Percentiles rank a stretch among this genome's conserved stretches.
Evolutionary conservation across 2,888 invertebrate species (phyloP).

Genomic region (Elysia crispata): DNA sequence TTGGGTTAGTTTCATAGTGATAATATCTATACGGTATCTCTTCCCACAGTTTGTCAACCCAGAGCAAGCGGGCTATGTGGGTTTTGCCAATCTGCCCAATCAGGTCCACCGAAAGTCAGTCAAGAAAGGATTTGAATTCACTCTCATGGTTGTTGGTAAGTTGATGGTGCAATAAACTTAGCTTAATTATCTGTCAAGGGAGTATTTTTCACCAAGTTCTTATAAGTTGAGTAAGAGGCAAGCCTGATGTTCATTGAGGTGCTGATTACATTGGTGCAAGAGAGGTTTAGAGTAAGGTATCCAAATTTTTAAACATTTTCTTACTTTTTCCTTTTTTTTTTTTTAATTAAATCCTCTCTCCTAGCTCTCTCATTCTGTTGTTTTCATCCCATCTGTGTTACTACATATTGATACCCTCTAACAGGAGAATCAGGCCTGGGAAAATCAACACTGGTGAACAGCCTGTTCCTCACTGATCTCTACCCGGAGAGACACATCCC

Average conservation of each 20-base stretch:
- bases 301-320: background rate
- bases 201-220: too few species aligned
- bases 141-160: slow-evolving; percentile 93
- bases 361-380: background rate
- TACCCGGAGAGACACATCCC: slow-evolving; percentile 85
- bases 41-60: slow-evolving; percentile 77
- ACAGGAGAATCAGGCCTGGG: slow-evolving; percentile 93
- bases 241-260: too few species aligned
- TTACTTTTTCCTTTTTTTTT: background rate
- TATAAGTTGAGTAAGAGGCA: too few species aligned
- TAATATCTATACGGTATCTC: too few species aligned
- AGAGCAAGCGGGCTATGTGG: slow-evolving; percentile 83
- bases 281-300: too few species aligned
- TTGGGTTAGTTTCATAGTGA: too few species aligned
- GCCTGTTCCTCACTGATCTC: slow-evolving; percentile 88
- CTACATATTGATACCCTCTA: slow-evolving; percentile 50
- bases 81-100: slow-evolving; percentile 89
- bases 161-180: too few species aligned
- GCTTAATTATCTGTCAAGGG: too few species aligned
- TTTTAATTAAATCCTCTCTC: too few species aligned
- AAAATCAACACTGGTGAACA: slow-evolving; percentile 96
- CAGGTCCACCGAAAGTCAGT: slow-evolving; percentile 98
- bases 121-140: slow-evolving; percentile 98
- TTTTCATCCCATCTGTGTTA: background rate
- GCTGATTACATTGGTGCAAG: too few species aligned